A percentile compares a stretch with the other conserved stretches of the same genome.
phyloP scores from a whole-genome alignment of 2,113 vertebrate genomes.

The Scalopus aquaticus region DNA sequence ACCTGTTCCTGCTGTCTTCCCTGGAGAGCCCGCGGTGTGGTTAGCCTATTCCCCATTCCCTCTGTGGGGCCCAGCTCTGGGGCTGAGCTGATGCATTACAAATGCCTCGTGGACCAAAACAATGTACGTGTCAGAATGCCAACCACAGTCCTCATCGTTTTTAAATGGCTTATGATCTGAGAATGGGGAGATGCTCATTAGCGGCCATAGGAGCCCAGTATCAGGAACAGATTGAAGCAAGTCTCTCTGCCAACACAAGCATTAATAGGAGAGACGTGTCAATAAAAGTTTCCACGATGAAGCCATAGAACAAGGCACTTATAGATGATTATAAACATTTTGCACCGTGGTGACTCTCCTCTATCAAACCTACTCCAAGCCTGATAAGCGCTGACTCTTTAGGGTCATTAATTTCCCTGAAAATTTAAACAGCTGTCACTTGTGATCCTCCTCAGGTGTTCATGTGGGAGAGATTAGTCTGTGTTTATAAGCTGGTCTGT shows the following conservation, averaged over 20 bases:
- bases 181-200: conserved; percentile 82
- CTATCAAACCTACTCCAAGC: conserved; percentile 86
- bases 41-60: not conserved
- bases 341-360: conserved; percentile 81
- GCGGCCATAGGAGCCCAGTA: conserved; percentile 76
- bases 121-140: not conserved
- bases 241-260: conserved; percentile 79
- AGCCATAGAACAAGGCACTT: conserved; percentile 84
- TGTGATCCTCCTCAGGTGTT: conserved; percentile 89
- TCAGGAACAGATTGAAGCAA: conserved; percentile 81
- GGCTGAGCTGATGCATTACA: conserved; percentile 45
- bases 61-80: not conserved
- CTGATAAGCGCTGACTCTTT: conserved; percentile 87
- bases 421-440: conserved; percentile 92
- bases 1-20: not conserved
- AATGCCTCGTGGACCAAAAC: conserved; percentile 53
- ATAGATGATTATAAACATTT: conserved; percentile 86
- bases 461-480: conserved; percentile 90
- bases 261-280: conserved; percentile 80
- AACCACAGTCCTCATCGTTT: conserved; percentile 63
- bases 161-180: conserved; percentile 80
- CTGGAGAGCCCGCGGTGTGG: conserved; percentile 23
- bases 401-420: conserved; percentile 88
- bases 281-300: conserved; percentile 82
- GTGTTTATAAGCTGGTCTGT: conserved; percentile 88